Conservation (phyloP, 1,140 invertebrate genomes). For the Macrotrachela quadricornifera region DNA sequence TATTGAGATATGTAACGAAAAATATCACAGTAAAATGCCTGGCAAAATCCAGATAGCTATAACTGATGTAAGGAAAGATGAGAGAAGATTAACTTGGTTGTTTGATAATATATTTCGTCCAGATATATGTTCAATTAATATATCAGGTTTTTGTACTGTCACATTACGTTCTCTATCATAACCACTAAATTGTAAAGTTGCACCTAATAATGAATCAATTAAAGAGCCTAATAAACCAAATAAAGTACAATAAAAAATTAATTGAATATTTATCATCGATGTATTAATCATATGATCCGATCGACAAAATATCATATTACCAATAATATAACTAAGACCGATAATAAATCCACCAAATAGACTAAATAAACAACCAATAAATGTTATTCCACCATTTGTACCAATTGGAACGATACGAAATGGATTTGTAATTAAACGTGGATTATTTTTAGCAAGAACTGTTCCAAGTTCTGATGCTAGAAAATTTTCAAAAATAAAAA, state of each 20-base stretch:
- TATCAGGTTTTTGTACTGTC: neutral
- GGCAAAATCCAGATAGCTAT: neutral
- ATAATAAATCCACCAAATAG: neutral
- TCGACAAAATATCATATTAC: neutral
- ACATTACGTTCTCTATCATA: neutral
- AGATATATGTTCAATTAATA: neutral
- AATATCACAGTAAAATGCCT: too few relatives aligned
- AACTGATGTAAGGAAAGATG: neutral
- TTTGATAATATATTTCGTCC: conserved; percentile 2
- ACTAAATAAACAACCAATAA: neutral
- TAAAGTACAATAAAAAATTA: neutral
- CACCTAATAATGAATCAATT: neutral
- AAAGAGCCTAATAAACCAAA: conserved; percentile 1
- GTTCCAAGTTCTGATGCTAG: too few relatives aligned
- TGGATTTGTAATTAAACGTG: too few relatives aligned
- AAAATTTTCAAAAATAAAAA: too few relatives aligned
- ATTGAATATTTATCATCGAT: neutral
- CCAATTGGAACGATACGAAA: neutral
- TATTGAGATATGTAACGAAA: too few relatives aligned
- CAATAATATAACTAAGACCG: neutral
- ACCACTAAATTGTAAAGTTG: neutral
- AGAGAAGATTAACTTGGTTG: conserved; percentile 2
- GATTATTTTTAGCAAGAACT: too few relatives aligned
- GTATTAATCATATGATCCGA: neutral
- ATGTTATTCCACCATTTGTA: neutral